A percentile compares a stretch with the other conserved stretches of the same genome.
Evolutionary conservation across 2,113 vertebrate genomes (phyloP).

Genomic region (Antidorcas marsupialis): DNA sequence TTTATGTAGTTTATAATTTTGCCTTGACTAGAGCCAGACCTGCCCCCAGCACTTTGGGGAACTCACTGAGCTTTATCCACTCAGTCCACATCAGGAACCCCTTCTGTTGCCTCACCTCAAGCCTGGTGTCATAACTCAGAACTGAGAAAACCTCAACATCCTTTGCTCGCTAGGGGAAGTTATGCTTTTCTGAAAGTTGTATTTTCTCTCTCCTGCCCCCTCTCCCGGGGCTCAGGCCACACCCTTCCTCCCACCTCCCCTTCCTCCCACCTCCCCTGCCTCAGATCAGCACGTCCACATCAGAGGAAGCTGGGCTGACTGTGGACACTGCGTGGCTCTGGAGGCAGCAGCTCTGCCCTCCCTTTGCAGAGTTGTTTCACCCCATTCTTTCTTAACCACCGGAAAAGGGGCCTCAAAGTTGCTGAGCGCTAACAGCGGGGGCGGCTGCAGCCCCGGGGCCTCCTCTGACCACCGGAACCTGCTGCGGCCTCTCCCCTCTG

Average conservation of each 20-base stretch:
- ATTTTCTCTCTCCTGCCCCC: neutral
- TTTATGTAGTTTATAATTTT: neutral
- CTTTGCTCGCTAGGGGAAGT: neutral
- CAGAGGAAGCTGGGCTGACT: neutral
- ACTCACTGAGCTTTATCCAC: neutral
- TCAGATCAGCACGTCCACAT: neutral
- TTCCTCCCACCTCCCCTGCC: neutral
- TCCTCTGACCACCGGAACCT: neutral
- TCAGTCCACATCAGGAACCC: neutral
- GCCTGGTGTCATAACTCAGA: neutral
- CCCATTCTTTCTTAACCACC: neutral
- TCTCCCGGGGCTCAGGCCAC: neutral
- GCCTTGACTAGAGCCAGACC: too few relatives aligned
- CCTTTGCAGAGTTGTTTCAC: neutral
- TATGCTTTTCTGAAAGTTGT: neutral
- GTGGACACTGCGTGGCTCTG: neutral
- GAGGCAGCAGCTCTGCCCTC: neutral
- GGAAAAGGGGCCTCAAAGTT: constrained; percentile 28
- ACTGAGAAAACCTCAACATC: constrained; percentile 43
- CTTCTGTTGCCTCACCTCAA: neutral
- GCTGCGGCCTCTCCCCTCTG: neutral
- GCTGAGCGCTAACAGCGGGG: neutral
- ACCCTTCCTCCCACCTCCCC: neutral
- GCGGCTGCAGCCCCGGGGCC: neutral
- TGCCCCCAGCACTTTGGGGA: neutral